Percentiles rank a stretch among this genome's conserved stretches.
phyloP scores from a whole-genome alignment of 1,140 invertebrate genomes.

The Lepidurus apus region DNA sequence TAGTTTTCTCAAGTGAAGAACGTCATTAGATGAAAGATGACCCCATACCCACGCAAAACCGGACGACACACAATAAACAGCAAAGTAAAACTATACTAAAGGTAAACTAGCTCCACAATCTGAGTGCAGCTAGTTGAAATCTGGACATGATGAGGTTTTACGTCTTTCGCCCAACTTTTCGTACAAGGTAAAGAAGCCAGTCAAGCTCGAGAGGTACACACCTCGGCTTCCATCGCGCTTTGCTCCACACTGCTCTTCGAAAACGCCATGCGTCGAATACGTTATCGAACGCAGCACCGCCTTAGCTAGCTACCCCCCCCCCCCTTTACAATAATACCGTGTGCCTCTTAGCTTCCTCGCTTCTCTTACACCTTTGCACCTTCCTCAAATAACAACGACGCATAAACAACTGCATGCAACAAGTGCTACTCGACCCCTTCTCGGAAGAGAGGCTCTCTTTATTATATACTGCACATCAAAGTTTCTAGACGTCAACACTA shows the following conservation, averaged over 20 bases:
- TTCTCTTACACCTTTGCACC: neutral
- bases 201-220: neutral
- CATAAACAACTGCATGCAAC: neutral
- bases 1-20: neutral
- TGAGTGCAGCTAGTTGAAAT: neutral
- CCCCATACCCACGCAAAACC: neutral
- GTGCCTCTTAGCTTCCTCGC: neutral
- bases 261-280: slow-evolving; percentile 17
- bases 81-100: neutral
- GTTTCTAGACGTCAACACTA: too few species aligned
- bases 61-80: neutral
- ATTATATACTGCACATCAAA: too few species aligned
- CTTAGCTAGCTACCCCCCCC: neutral
- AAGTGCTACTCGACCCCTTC: neutral
- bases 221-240: neutral
- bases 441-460: too few species aligned
- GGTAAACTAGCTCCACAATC: neutral
- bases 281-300: neutral
- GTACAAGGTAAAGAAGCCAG: neutral
- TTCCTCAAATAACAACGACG: neutral
- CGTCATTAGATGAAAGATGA: neutral
- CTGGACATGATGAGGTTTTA: neutral
- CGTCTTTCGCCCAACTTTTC: neutral
- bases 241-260: neutral
- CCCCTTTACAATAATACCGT: neutral